Percentiles rank a stretch among this genome's conserved stretches.
phyloP scores from a whole-genome alignment of 30 jellyfish, hydroid and myxozoan species.

The Calvadosia cruxmelitensis region DNA sequence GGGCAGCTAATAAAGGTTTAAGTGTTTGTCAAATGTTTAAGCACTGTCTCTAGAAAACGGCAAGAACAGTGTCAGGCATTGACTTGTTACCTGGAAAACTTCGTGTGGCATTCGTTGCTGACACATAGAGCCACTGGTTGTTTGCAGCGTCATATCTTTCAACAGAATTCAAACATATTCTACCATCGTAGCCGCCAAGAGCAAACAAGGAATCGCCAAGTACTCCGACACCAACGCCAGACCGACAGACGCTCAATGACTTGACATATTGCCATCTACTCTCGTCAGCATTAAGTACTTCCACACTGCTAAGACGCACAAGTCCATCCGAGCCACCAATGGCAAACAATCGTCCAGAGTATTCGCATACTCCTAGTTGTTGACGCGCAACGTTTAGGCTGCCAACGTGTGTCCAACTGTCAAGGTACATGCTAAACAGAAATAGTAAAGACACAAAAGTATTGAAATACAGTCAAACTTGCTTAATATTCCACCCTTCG shows the following conservation, averaged over 20 bases:
- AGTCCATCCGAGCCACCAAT: slow-evolving; percentile 95
- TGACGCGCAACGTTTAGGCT: slow-evolving; percentile 76
- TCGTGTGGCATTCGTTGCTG: slow-evolving; percentile 69
- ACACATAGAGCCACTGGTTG: slow-evolving; percentile 55
- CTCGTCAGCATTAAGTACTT: slow-evolving; percentile 29
- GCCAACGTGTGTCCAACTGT: slow-evolving; percentile 56
- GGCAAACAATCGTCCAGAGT: slow-evolving; percentile 60
- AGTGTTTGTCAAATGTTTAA: too few species aligned
- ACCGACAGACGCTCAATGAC: slow-evolving; percentile 78
- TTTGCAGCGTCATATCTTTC: slow-evolving; percentile 81
- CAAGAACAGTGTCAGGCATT: too few species aligned
- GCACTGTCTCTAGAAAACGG: too few species aligned
- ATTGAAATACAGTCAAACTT: background rate
- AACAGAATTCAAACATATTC: slow-evolving; percentile 74
- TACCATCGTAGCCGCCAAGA: slow-evolving; percentile 94
- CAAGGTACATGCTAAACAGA: slow-evolving; percentile 48
- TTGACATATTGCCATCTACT: slow-evolving; percentile 59
- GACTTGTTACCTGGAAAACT: slow-evolving; percentile 96
- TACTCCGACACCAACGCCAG: slow-evolving; percentile 88
- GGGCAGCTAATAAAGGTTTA: too few species aligned
- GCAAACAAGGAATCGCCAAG: slow-evolving; percentile 68
- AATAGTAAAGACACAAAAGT: background rate
- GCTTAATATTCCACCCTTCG: too few species aligned
- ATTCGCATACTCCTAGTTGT: slow-evolving; percentile 91
- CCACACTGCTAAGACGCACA: slow-evolving; percentile 67